Base-by-base conservation (phyloP, 2,797 vertebrate genomes). In the Amblyraja radiata region DNA sequence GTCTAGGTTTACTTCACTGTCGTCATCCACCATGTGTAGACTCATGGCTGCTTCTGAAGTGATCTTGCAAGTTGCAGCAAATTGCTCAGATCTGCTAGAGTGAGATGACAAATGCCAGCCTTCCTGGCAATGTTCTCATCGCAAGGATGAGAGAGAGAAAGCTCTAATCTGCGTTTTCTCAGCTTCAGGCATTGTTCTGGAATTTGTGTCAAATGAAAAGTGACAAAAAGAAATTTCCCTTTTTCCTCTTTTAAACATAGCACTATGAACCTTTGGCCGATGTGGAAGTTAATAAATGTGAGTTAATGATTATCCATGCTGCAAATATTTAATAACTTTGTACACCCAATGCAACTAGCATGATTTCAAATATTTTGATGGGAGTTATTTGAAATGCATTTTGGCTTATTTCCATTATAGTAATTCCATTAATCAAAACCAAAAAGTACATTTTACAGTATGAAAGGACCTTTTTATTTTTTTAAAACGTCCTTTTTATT, bases 301-400 rank as follows among this genome's bases (percentile, higher is more conserved):
- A 39, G 83, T 90, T 74, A 94, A 77, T 94, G 90, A 76, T 74
- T 94, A 88, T 39, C 90, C 92, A 58, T 58, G 65, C 93, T 93
- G 63, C 58, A 61, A 93, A 93, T 94, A 93, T 76, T 28, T 94
- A 93, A 93, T 76, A 93, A 78, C 21, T 9, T 81, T 54, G 71
- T 76, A 76, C 54, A 58, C 71, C 78, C 63, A 63, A 61, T 61
- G 68, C 25, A 80, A 68, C 54, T 16, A 83, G 36, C 77, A 81
- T 23, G 58, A 68, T 25, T 86, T 58, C 32, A 93, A 68, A 79
- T 93, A 68, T 74, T 39, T 91, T 74, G 68, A 46, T 54, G 25
- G 39, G 10, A 74, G 18, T 78, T 81, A 88, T 93, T 95, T 94
- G 81, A 63, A 93, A 0, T 84, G 58, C 88, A 83, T 93, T 74